A percentile compares a stretch with the other conserved stretches of the same genome.
Conservation (phyloP, 1,140 invertebrate species). For the Calliopsis andreniformis region DNA sequence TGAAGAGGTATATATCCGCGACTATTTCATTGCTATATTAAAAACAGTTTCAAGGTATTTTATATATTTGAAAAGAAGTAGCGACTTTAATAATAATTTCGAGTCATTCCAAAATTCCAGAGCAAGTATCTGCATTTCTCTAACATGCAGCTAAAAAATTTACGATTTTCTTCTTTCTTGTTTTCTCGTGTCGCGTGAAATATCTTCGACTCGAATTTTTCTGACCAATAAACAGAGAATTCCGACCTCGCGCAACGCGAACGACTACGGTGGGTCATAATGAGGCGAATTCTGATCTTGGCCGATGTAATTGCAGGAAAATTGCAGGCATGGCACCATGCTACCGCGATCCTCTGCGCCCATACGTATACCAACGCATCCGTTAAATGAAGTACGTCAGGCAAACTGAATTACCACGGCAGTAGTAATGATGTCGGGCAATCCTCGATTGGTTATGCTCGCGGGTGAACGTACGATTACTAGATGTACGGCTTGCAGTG, state of each 20-base stretch:
- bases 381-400: conserved; percentile 60
- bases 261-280: conserved; percentile 31
- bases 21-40: no score
- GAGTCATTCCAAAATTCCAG: no score
- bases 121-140: no score
- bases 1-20: no score
- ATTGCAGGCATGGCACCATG: conserved; percentile 37
- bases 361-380: conserved; percentile 1
- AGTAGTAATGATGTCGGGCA: conserved; percentile 65
- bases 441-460: conserved; percentile 71
- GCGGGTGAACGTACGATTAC: conserved; percentile 52
- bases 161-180: no score
- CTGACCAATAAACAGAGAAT: background rate
- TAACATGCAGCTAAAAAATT: no score
- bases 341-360: background rate
- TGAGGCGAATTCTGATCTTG: conserved; percentile 57
- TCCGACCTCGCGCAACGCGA: background rate
- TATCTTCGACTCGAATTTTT: background rate
- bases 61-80: no score
- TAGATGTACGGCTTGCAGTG: conserved; percentile 27
- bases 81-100: no score
- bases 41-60: no score
- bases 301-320: conserved; percentile 60
- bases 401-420: conserved; percentile 74
- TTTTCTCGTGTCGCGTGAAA: background rate